Percentiles rank a stretch among this genome's conserved stretches.
Conservation (phyloP, 2,888 invertebrate genomes). For the Lasioglossum oenotherae region DNA sequence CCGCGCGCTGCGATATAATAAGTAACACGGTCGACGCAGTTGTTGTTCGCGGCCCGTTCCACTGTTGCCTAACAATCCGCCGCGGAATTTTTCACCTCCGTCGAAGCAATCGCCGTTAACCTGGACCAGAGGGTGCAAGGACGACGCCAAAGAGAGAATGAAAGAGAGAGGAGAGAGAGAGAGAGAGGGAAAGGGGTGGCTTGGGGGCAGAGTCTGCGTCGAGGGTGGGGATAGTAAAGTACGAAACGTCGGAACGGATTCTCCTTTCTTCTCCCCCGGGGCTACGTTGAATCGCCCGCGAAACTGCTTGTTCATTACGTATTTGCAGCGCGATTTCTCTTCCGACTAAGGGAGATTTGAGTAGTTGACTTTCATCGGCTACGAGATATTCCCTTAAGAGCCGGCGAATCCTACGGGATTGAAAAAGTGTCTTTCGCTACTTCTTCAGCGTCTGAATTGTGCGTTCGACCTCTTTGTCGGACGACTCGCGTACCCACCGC, state of each 20-base stretch:
- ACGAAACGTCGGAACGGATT: conserved; percentile 14
- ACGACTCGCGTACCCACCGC: background rate
- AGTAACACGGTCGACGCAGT: conserved; percentile 46
- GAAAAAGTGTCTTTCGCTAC: conserved; percentile 18
- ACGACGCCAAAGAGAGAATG: background rate
- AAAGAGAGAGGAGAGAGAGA: background rate
- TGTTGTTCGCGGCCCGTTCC: conserved; percentile 18
- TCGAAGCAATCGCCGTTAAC: conserved; percentile 16
- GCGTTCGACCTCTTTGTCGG: conserved; percentile 1
- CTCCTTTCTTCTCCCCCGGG: background rate
- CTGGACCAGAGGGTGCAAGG: background rate
- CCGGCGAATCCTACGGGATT: background rate
- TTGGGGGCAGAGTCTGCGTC: background rate
- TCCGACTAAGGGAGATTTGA: conserved; percentile 22
- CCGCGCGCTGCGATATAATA: conserved; percentile 49
- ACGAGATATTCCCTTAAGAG: conserved; percentile 11
- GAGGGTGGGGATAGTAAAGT: background rate
- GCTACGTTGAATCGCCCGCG: conserved; percentile 18
- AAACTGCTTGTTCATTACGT: conserved; percentile 40
- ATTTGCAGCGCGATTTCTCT: conserved; percentile 27
- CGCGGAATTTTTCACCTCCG: conserved; percentile 32
- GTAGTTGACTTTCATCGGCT: conserved; percentile 28
- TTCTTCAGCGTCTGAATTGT: conserved; percentile 15
- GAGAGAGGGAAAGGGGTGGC: background rate
- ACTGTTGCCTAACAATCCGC: conserved; percentile 37